These are phyloP conservation scores for Phthorimaea operculella DNA, from an alignment of 1,140 invertebrate genomes.

Conservation along the genomic window DNA sequence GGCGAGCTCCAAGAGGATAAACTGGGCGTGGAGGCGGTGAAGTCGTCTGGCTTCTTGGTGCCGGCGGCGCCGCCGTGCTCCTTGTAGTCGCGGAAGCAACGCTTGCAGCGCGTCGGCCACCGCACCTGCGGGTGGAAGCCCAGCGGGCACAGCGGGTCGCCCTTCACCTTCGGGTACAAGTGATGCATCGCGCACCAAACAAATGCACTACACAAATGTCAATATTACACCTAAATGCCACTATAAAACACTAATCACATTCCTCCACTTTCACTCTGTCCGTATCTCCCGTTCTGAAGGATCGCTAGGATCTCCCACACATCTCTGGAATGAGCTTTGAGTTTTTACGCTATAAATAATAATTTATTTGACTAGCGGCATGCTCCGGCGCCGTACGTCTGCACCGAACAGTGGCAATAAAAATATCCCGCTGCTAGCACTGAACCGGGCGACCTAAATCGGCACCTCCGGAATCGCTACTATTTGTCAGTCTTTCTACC, in stretches of 20 bases:
- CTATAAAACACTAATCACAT: constrained; percentile 28
- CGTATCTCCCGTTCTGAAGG: neutral
- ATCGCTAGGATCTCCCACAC: constrained; percentile 23
- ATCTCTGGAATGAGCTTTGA: constrained; percentile 60
- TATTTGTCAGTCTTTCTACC: constrained; percentile 28
- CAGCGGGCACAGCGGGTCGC: constrained; percentile 88
- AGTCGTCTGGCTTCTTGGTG: constrained; percentile 75
- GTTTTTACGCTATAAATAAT: constrained; percentile 53
- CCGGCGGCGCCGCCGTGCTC: constrained; percentile 82
- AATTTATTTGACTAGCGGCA: constrained; percentile 49
- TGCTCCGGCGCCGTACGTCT: constrained; percentile 50
- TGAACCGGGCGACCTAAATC: constrained; percentile 64
- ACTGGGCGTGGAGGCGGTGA: constrained; percentile 80
- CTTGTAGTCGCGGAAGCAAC: constrained; percentile 94
- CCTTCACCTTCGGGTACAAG: constrained; percentile 82
- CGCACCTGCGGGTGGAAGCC: constrained; percentile 95
- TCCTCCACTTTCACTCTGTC: constrained; percentile 20
- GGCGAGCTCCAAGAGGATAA: constrained; percentile 75
- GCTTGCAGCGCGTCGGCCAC: constrained; percentile 92
- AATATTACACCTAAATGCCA: constrained; percentile 53
- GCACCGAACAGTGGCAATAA: constrained; percentile 56
- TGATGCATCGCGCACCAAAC: constrained; percentile 75
- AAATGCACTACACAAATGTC: constrained; percentile 39
- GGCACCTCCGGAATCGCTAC: constrained; percentile 30
- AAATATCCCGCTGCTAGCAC: constrained; percentile 62